Conservation (phyloP, 2,113 vertebrate species). For the Rhinolophus ferrumequinum region DNA sequence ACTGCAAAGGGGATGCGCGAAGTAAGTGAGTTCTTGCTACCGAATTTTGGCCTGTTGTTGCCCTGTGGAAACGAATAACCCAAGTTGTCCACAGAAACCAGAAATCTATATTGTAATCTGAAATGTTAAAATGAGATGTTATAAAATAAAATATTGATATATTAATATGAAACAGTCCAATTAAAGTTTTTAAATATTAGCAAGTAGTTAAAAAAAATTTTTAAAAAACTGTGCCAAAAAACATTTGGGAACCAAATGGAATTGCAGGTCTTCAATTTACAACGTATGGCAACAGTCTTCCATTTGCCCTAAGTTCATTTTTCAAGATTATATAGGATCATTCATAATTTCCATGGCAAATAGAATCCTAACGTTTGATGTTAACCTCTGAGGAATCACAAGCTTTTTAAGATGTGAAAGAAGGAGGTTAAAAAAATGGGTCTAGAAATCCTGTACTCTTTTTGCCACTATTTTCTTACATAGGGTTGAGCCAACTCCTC, state of each 20-base stretch:
- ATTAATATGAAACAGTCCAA: background rate
- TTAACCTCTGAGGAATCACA: background rate
- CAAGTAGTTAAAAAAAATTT: background rate
- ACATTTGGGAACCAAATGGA: background rate
- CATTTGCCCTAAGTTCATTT: background rate
- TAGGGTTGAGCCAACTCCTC: background rate
- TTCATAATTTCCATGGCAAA: background rate
- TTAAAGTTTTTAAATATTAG: background rate
- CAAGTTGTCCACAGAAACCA: background rate
- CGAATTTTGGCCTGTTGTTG: background rate
- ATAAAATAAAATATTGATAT: constrained; percentile 1
- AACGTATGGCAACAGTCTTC: background rate
- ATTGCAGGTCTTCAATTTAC: background rate
- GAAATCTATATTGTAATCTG: background rate
- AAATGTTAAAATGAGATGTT: background rate
- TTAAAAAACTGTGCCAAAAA: background rate
- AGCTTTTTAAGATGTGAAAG: background rate
- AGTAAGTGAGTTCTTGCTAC: background rate
- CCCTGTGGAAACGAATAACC: background rate
- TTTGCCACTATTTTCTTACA: constrained; percentile 18
- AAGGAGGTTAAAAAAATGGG: background rate
- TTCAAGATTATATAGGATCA: background rate
- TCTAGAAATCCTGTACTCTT: background rate
- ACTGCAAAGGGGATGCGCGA: background rate
- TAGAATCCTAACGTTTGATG: background rate